Conservation (phyloP, 2,113 vertebrate species). For the Oceanodroma tethys region DNA sequence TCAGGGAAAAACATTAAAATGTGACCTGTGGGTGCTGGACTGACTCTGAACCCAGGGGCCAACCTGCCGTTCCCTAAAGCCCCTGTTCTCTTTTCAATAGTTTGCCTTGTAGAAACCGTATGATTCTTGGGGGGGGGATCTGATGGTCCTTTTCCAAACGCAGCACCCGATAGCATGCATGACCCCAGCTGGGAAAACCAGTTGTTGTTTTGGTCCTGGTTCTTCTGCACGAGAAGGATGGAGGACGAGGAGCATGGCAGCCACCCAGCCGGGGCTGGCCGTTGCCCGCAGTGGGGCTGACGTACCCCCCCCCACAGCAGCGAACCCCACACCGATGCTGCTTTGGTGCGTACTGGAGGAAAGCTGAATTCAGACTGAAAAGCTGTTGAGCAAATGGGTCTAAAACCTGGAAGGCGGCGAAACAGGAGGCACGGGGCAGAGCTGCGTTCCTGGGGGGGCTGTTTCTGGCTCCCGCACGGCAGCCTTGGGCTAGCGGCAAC, state of each 20-base stretch:
- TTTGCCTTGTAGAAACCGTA: too few species aligned
- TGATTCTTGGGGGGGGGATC: neutral
- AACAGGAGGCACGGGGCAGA: neutral
- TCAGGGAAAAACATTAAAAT: neutral
- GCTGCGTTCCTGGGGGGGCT: neutral
- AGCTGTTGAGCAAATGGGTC: neutral
- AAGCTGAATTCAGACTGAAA: neutral
- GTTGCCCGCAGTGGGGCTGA: fast-evolving
- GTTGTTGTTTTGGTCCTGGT: fast-evolving
- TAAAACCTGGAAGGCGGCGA: neutral
- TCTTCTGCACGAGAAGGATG: neutral
- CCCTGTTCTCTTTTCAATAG: neutral
- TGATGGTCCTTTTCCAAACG: fast-evolving
- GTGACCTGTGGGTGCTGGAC: neutral
- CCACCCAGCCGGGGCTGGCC: fast-evolving
- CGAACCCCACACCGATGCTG: fast-evolving
- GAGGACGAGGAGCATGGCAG: neutral
- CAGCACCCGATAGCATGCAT: fast-evolving
- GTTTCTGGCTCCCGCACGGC: neutral
- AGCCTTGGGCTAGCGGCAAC: neutral
- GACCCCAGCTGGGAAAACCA: neutral
- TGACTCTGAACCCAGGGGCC: neutral
- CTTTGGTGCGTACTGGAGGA: fast-evolving
- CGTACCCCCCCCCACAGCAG: fast-evolving
- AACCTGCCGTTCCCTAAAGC: neutral